phyloP scores from a whole-genome alignment of 2,888 invertebrate genomes.

The Cheilosia soror region DNA sequence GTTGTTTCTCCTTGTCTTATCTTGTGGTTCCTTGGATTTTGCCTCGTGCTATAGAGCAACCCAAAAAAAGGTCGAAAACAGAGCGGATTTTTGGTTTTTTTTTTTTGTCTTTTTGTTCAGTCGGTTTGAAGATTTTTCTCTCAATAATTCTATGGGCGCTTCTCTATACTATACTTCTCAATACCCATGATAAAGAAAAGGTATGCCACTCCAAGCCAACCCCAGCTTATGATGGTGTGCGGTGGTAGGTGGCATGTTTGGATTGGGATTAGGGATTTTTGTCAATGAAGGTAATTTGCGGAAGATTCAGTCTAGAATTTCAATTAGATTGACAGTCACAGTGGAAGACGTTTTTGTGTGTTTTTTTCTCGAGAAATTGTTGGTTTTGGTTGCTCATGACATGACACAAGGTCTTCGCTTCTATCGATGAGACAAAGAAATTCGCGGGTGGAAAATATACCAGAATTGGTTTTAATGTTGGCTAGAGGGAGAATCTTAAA shows the following conservation, averaged over 20 bases:
- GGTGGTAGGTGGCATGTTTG: slow-evolving; percentile 77
- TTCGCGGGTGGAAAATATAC: slow-evolving; percentile 43
- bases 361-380: slow-evolving; percentile 22
- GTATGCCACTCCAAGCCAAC: slow-evolving; percentile 14
- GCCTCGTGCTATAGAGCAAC: slow-evolving; percentile 24
- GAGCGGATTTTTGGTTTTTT: slow-evolving; percentile 63
- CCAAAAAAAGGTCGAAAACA: slow-evolving; percentile 62
- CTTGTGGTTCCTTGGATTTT: slow-evolving; percentile 55
- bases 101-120: slow-evolving; percentile 30
- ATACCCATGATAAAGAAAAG: slow-evolving; percentile 53
- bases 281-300: slow-evolving; percentile 83
- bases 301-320: slow-evolving; percentile 84
- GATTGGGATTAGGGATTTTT: slow-evolving; percentile 83
- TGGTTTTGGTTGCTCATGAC: slow-evolving; percentile 18
- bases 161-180: slow-evolving; percentile 66
- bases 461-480: slow-evolving; percentile 39
- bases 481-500: slow-evolving; percentile 55
- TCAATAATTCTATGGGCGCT: slow-evolving; percentile 73
- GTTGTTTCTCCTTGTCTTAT: slow-evolving; percentile 51
- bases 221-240: slow-evolving; percentile 46
- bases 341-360: slow-evolving; percentile 55
- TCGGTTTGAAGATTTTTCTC: slow-evolving; percentile 70
- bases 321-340: slow-evolving; percentile 82
- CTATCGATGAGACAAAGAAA: slow-evolving; percentile 56
- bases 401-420: slow-evolving; percentile 15